A percentile compares a stretch with the other conserved stretches of the same genome.
Conservation (phyloP, 2,888 invertebrate species). For the Caenorhabditis macrosperma region DNA sequence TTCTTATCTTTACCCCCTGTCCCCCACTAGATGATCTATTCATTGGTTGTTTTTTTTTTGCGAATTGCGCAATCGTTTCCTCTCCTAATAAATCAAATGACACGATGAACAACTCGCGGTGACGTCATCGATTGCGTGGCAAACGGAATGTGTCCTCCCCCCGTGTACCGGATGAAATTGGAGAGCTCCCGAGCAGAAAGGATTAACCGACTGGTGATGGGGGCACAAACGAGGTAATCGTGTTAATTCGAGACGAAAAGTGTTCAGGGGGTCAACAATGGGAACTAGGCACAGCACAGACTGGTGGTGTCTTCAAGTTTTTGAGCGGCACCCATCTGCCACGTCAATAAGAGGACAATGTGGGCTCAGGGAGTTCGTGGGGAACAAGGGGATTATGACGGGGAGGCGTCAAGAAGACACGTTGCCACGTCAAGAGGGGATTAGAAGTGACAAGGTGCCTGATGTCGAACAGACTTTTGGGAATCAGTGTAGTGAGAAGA, state of each 20-base stretch:
- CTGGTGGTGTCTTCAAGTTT: too few species aligned
- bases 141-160: background rate
- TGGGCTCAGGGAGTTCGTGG: background rate
- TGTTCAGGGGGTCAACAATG: constrained; percentile 12
- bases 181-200: constrained; percentile 18
- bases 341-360: background rate
- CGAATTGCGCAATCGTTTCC: constrained; percentile 5
- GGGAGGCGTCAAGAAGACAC: background rate
- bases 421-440: background rate
- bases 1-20: too few species aligned
- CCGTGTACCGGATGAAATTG: constrained; percentile 23
- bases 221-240: background rate
- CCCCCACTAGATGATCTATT: background rate
- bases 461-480: too few species aligned
- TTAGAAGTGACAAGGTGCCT: constrained; percentile 12
- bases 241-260: constrained; percentile 32
- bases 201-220: constrained; percentile 46
- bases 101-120: constrained; percentile 9
- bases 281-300: background rate
- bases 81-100: constrained; percentile 38
- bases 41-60: background rate
- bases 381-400: constrained; percentile 20
- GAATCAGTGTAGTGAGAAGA: too few species aligned
- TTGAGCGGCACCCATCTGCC: constrained; percentile 6
- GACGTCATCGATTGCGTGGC: constrained; percentile 29